Percentiles rank a stretch among this genome's conserved stretches.
Evolutionary conservation across 2,797 vertebrate genomes (phyloP).

Genomic region (Cyclura pinguis): DNA sequence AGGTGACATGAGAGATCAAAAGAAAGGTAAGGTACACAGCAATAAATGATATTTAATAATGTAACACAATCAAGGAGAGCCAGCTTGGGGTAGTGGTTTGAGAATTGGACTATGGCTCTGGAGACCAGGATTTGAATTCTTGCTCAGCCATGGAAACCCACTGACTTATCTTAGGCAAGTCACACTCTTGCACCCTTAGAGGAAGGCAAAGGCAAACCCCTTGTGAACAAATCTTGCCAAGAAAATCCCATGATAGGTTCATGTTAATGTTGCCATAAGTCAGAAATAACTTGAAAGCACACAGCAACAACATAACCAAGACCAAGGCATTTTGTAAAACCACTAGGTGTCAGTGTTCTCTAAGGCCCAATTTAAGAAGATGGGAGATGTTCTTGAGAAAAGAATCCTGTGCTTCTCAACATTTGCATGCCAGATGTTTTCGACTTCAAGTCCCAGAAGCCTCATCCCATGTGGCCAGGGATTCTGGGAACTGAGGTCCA

Average conservation of each 20-base stretch:
- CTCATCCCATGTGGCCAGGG: not conserved
- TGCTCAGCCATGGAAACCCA: no score
- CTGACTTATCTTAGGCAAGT: no score
- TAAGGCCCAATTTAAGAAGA: not conserved
- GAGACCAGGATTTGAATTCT: no score
- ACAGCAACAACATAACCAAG: not conserved
- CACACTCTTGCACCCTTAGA: no score
- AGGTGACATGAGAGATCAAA: not conserved
- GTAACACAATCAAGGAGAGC: not conserved
- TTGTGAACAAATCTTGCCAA: no score
- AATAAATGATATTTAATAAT: not conserved
- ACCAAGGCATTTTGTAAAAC: not conserved
- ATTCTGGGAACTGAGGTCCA: not conserved
- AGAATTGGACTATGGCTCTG: no score
- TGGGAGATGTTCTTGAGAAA: not conserved
- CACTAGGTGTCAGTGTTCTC: constrained; percentile 45
- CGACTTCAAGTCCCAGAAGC: not conserved
- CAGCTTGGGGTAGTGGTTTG: no score
- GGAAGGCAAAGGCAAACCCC: no score
- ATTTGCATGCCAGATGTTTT: not conserved
- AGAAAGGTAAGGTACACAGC: not conserved
- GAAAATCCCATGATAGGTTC: no score
- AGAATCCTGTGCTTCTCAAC: not conserved
- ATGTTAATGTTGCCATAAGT: no score
- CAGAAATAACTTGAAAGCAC: no score